These are phyloP conservation scores for Drosophila pectinifera DNA, from an alignment of 1,140 invertebrate genomes.

Conservation along the genomic window DNA sequence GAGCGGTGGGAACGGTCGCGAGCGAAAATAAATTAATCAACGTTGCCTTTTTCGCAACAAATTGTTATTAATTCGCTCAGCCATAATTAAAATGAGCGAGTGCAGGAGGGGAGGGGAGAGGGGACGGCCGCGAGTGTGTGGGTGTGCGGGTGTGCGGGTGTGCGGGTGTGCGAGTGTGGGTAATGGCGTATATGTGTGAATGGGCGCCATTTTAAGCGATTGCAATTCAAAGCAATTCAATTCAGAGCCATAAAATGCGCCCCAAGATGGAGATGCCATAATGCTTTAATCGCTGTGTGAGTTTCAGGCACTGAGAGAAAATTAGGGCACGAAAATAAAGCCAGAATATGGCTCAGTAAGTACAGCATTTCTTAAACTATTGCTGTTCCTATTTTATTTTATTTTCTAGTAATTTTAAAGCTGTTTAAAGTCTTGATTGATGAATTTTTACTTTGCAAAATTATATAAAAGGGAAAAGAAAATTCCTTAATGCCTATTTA, in stretches of 20 bases:
- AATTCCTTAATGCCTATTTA: too few relatives aligned
- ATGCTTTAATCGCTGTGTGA: constrained; percentile 35
- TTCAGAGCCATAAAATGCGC: constrained; percentile 41
- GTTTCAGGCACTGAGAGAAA: not conserved
- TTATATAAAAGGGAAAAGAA: too few relatives aligned
- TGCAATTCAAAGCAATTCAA: constrained; percentile 69
- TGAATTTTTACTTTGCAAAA: too few relatives aligned
- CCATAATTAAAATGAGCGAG: constrained; percentile 33
- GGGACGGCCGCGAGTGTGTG: not conserved
- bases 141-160: too few relatives aligned
- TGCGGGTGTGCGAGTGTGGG: not conserved
- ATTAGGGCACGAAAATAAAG: too few relatives aligned
- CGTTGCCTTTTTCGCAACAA: constrained; percentile 26
- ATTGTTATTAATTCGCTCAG: constrained; percentile 43
- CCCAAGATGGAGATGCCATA: constrained; percentile 34
- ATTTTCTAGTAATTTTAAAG: too few relatives aligned
- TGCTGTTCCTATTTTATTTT: too few relatives aligned
- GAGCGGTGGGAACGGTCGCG: not conserved
- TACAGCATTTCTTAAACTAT: too few relatives aligned
- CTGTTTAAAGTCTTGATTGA: too few relatives aligned
- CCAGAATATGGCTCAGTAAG: too few relatives aligned
- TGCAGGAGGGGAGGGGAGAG: not conserved
- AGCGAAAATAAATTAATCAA: constrained; percentile 35
- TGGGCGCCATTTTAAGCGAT: constrained; percentile 54
- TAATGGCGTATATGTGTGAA: constrained; percentile 19